A percentile compares a stretch with the other conserved stretches of the same genome.
Conservation (phyloP, 2,113 vertebrate genomes). For the Oriolus oriolus region DNA sequence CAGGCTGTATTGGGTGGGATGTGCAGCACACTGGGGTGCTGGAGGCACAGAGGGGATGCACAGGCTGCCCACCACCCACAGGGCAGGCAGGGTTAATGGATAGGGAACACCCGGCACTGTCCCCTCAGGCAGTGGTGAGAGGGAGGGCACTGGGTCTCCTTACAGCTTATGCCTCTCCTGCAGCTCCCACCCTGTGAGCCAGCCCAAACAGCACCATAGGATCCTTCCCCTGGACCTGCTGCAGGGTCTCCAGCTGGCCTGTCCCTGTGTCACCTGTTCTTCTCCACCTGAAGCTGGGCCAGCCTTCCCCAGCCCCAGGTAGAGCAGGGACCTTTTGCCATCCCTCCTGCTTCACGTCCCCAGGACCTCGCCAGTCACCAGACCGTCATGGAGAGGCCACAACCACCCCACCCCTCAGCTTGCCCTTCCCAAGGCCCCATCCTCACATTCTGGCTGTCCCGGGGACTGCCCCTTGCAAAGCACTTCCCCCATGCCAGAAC, state of each 20-base stretch:
- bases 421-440: background rate
- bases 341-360: background rate
- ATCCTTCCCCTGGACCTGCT: background rate
- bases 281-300: background rate
- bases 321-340: background rate
- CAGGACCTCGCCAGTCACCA: background rate
- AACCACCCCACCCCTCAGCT: fast-evolving
- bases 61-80: background rate
- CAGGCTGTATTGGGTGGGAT: background rate
- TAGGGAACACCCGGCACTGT: background rate
- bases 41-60: background rate
- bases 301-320: background rate
- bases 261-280: background rate
- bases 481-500: no score
- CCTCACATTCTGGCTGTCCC: background rate
- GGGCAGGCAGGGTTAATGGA: background rate
- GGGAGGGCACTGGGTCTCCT: background rate
- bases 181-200: background rate
- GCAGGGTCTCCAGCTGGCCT: background rate
- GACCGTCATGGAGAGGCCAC: background rate
- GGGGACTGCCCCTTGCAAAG: background rate
- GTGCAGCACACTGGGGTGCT: background rate
- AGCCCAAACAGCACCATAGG: fast-evolving
- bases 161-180: background rate
- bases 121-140: fast-evolving